Base-by-base conservation (phyloP, 2,888 invertebrate genomes). In the Dromius quadrimaculatus region DNA sequence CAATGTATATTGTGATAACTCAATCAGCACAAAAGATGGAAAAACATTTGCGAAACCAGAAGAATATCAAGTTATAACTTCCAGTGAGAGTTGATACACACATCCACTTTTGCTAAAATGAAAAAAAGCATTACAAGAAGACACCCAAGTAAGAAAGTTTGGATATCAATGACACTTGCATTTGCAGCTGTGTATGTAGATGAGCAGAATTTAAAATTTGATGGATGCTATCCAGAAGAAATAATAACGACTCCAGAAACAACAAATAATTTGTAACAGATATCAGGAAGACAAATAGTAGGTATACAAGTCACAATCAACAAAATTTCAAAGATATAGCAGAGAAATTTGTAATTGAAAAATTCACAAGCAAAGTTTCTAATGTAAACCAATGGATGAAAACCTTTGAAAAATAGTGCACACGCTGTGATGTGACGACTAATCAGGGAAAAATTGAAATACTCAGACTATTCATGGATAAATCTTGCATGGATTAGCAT, bases 321-420 rank as follows among this genome's bases (percentile, higher is more conserved):
- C 28, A 28, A 28, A 28, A 8, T 28, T 28, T 28, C 3, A 28
- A 38, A 11, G n/a, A 38, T 3, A 38, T 38, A 6, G 9, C 13
- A 11, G 13, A 38, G n/a, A 45, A 45, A 45, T 45, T 45, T 17
- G 45, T 45, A 4, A 45, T 45, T 17, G 45, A 45, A 45, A 45
- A 45, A 45, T 45, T 45, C 45, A 45, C 45, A 17, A 15, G 45
- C 8, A 45, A 45, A 45, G 17, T 15, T 45, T 11, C 19, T 15
- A 17, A 45, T 17, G 45, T 15, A 11, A 6, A 11, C 2, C 45
- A 45, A 45, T 45, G 45, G 45, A 17, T 45, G 15, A 17, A 45
- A 15, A 45, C 17, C 3, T 45, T 45, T 45, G 45, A 45, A 45
- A 45, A 15, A 5, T 13, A 45, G 17, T 45, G 45, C 15, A 45